A percentile compares a stretch with the other conserved stretches of the same genome.
These are phyloP conservation scores for Cepaea nemoralis DNA, from an alignment of 1,140 invertebrate genomes.

Conservation along the genomic window DNA sequence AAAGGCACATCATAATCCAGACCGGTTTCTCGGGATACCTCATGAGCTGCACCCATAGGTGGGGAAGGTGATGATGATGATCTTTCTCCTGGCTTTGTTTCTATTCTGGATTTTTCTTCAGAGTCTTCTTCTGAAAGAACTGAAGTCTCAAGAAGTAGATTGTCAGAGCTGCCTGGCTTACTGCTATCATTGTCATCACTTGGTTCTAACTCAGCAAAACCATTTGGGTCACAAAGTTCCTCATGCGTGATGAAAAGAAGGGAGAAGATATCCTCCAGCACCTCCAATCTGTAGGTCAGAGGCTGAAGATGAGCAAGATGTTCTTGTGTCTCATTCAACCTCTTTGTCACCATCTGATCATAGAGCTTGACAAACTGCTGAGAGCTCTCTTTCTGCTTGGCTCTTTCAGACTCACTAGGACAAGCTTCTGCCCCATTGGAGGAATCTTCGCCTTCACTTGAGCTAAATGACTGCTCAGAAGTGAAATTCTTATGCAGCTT, in stretches of 20 bases:
- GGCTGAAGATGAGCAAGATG: conserved; percentile 67
- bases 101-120: background rate
- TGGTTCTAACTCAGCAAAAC: conserved; percentile 54
- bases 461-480: conserved; percentile 38
- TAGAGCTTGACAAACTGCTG: conserved; percentile 58
- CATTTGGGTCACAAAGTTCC: conserved; percentile 60
- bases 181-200: conserved; percentile 54
- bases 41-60: background rate
- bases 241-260: conserved; percentile 70
- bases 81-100: background rate
- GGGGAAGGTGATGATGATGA: background rate
- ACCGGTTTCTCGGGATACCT: background rate
- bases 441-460: conserved; percentile 52
- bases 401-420: background rate
- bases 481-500: conserved; percentile 32
- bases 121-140: conserved; percentile 46
- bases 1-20: conserved; percentile 62
- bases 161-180: conserved; percentile 40
- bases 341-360: conserved; percentile 57
- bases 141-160: conserved; percentile 31
- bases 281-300: conserved; percentile 70
- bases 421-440: conserved; percentile 14
- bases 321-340: conserved; percentile 55
- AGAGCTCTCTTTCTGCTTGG: conserved; percentile 1
- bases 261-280: conserved; percentile 73